phyloP scores from a whole-genome alignment of 2,888 invertebrate species.

The Spodoptera littoralis region DNA sequence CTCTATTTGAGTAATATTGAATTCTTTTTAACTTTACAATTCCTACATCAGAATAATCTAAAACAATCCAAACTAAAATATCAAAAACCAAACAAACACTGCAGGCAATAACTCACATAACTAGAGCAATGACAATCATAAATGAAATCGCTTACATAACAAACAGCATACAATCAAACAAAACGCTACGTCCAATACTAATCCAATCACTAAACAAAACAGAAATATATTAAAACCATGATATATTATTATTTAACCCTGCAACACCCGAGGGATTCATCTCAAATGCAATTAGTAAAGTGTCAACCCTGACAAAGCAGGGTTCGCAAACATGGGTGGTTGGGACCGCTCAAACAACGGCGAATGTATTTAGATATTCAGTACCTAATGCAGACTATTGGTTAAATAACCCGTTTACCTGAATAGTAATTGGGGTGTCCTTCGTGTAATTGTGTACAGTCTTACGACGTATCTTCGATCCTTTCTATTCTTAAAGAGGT shows the following conservation, averaged over 20 bases:
- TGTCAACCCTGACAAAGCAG: conserved; percentile 45
- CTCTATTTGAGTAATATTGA: no score
- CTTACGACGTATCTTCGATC: no score
- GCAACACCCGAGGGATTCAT: conserved; percentile 31
- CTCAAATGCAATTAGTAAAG: conserved; percentile 51
- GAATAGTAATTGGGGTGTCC: conserved; percentile 9
- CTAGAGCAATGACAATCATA: no score
- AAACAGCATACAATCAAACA: neutral
- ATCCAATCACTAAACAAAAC: conserved; percentile 26
- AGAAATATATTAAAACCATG: conserved; percentile 19
- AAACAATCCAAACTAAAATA: no score
- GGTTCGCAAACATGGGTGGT: conserved; percentile 32
- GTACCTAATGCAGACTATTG: conserved; percentile 13
- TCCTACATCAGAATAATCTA: no score
- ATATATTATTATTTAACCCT: conserved; percentile 39
- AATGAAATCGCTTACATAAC: neutral
- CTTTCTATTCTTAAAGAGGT: no score
- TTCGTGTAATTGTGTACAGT: no score
- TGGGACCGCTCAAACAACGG: conserved; percentile 17
- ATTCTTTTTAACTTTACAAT: no score
- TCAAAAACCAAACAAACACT: no score
- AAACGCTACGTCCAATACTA: neutral
- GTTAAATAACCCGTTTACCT: conserved; percentile 24
- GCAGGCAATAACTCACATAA: no score
- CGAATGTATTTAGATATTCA: conserved; percentile 22